These are phyloP conservation scores for Troilus luridus DNA, from an alignment of 2,888 invertebrate species.

Conservation along the genomic window DNA sequence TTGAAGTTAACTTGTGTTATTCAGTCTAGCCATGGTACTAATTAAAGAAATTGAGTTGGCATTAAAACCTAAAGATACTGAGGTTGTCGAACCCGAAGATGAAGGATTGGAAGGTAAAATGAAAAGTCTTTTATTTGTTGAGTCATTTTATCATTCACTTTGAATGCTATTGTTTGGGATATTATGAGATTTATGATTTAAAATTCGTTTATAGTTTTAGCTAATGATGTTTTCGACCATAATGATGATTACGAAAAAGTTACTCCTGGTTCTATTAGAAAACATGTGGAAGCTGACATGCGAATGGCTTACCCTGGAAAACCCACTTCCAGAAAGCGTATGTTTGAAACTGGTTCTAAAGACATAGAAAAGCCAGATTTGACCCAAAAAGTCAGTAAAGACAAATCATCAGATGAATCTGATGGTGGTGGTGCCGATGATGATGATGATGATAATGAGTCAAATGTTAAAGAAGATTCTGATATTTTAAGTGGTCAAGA, in stretches of 20 bases:
- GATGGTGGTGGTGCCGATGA: background rate
- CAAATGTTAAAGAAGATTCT: constrained; percentile 17
- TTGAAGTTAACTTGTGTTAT: background rate
- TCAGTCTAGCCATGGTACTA: constrained; percentile 52
- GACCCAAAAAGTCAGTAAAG: background rate
- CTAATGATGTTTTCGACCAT: background rate
- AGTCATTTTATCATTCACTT: constrained; percentile 50
- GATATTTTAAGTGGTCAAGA: background rate
- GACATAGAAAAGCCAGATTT: constrained; percentile 64
- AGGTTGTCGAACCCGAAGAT: constrained; percentile 62
- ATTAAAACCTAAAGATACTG: constrained; percentile 55
- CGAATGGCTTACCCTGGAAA: constrained; percentile 77
- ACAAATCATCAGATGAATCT: constrained; percentile 34
- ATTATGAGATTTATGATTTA: background rate
- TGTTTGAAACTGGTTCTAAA: constrained; percentile 65
- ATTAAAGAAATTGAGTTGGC: constrained; percentile 61
- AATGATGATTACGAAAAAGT: constrained; percentile 57
- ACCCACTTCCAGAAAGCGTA: constrained; percentile 76
- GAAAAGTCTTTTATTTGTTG: background rate
- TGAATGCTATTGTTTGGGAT: constrained; percentile 22
- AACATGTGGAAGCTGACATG: constrained; percentile 60
- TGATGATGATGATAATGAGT: constrained; percentile 52
- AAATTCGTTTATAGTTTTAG: background rate
- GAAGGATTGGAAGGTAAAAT: constrained; percentile 60
- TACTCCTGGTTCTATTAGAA: constrained; percentile 54